These are phyloP conservation scores for Eidolon dupreanum DNA, from an alignment of 2,797 vertebrate species.

Conservation along the genomic window DNA sequence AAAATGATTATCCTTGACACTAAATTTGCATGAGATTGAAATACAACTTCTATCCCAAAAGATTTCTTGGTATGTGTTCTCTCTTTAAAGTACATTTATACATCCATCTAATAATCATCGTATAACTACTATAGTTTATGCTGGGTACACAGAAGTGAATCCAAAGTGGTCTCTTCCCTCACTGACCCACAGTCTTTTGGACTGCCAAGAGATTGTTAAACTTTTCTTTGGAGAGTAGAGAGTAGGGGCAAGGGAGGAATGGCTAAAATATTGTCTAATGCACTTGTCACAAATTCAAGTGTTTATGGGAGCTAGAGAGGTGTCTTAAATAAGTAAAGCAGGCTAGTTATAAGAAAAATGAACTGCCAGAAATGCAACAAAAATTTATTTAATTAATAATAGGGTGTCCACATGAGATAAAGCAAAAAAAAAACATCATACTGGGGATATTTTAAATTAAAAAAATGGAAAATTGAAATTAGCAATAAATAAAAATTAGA, in stretches of 20 bases:
- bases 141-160: not conserved
- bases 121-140: not conserved
- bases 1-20: conserved; percentile 30
- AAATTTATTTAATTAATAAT: conserved; percentile 13
- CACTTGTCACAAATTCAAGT: not conserved
- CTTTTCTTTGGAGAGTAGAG: not conserved
- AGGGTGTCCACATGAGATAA: not conserved
- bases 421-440: not conserved
- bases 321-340: conserved; percentile 2
- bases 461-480: conserved; percentile 24
- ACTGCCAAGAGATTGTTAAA: not conserved
- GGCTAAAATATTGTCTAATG: not conserved
- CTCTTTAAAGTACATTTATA: not conserved
- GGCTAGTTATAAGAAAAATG: conserved; percentile 20
- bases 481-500: not conserved
- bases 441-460: not conserved
- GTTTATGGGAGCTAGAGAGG: not conserved
- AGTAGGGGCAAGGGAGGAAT: not conserved
- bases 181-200: not conserved
- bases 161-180: not conserved
- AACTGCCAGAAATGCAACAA: not conserved
- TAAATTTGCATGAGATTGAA: conserved; percentile 25
- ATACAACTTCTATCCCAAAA: not conserved
- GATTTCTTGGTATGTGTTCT: not conserved
- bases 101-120: not conserved